Evolutionary conservation across 2,888 invertebrate species (phyloP), one percentile per base, ranked within the genome.

Genomic region (Plutella xylostella): DNA sequence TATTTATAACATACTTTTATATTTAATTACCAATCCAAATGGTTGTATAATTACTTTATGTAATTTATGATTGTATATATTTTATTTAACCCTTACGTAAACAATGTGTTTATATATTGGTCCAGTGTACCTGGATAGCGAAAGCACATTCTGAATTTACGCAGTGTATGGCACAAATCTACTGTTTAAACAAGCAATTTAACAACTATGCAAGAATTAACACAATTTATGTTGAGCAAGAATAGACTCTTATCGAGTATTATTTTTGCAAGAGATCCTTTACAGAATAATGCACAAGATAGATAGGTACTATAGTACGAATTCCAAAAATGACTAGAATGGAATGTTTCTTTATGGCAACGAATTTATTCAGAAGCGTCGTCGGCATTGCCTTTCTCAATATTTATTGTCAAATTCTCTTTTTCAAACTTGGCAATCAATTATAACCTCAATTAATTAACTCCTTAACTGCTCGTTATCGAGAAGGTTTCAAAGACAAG

Each of bases 21-120:
- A 75, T 70, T 70, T 69, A 72, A 21, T 43, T 73, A 78, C 76
- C 70, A 69, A 77, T 78, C 74, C 74, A 78, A 79, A 79, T 78
- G 64, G 74, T 79, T 39, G 76, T 79, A 78, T 79, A 77, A 61
- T 33, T 31, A 18, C 5, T 20, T 31, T 33, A 42, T 42, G 75
- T 77, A 78, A 9, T n/a, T 42, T 21, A 42, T 39, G 75, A 78
- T 77, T 57, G 60, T 64, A n/a, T 66, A 63, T 65, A 64, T 66
- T 56, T 61, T 63, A 68, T 69, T 65, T 69, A 71, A 70, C 63
- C 68, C 69, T 72, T 71, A 56, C 58, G 53, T 71, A 68, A 72
- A 60, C 68, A 69, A 71, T 69, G 68, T 71, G 54, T 67, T 71
- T 68, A 76, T n/a, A n/a, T 63, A 72, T 74, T 77, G 76, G 76